phyloP scores from a whole-genome alignment of 2,888 invertebrate genomes.

The Agrotis clavis region DNA sequence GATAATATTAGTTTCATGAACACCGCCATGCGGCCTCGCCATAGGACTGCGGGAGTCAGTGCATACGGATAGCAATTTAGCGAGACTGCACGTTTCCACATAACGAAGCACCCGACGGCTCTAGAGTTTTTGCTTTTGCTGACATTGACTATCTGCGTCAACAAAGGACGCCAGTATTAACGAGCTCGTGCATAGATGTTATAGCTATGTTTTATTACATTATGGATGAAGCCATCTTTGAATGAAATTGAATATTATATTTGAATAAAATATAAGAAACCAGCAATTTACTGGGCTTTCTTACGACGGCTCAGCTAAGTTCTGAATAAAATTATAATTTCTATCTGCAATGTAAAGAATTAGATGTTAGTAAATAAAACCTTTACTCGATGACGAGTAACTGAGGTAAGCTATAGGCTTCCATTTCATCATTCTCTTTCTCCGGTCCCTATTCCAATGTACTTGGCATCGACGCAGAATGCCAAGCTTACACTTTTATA shows the following conservation, averaged over 20 bases:
- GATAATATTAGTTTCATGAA: slow-evolving; percentile 33
- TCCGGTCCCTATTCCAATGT: background rate
- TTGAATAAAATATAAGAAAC: background rate
- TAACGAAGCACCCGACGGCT: slow-evolving; percentile 59
- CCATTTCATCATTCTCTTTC: background rate
- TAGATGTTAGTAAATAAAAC: too few relatives aligned
- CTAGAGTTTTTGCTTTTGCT: slow-evolving; percentile 60
- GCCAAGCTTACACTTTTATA: background rate
- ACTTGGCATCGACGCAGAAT: background rate
- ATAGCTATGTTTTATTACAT: slow-evolving; percentile 20
- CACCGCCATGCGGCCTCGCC: slow-evolving; percentile 11
- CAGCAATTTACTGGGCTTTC: background rate
- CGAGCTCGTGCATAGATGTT: slow-evolving; percentile 41
- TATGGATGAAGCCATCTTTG: slow-evolving; percentile 19
- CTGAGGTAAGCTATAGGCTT: background rate
- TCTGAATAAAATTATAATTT: background rate
- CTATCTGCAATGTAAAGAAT: too few relatives aligned
- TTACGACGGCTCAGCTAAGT: background rate
- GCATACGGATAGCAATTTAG: slow-evolving; percentile 57
- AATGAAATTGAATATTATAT: slow-evolving; percentile 4
- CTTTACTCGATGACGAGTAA: too few relatives aligned
- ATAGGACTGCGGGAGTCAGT: slow-evolving; percentile 16
- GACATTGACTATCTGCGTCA: slow-evolving; percentile 55
- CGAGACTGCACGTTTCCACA: slow-evolving; percentile 50
- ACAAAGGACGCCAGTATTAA: slow-evolving; percentile 56